Base-by-base conservation (phyloP, 92 coral and sea anemone species). In the Phenganax stokvisi region DNA sequence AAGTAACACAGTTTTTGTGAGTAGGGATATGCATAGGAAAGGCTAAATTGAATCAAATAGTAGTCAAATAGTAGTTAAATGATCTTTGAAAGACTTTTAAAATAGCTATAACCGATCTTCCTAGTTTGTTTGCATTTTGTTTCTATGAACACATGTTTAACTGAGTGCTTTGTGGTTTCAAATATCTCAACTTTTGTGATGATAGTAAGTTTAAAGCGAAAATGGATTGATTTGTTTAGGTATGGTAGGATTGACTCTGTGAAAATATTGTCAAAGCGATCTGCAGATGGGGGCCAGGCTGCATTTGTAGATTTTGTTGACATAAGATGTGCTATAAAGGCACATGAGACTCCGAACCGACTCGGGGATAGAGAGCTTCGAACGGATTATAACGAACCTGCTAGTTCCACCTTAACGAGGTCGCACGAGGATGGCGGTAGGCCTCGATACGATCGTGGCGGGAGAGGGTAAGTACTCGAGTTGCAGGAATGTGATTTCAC, bases 271-370 rank as follows among this genome's bases (percentile, higher is more conserved):
- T 92, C 97, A 29, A 96, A 92, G 79, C 92, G 99, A 56, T 92
- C 97, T 58, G 88, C 91, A 16, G 99, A 96, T 85, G 99, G 99
- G 59, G 99, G 99, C 57, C 87, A 93, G 69, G 99, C 99, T 0
- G 91, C 99, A 8, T 96, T 96, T 84, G 99, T 96, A 75, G 99
- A 96, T 80, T 96, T 96, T 81, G 99, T 96, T 1, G 99, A 96
- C 83, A 96, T 96, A 74, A 90, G 99, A 9, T 92, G 99, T 87
- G 99, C 99, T 16, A 96, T 97, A 8, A 96, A 96, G 80, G 97
- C 99, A n/a, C 99, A 96, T 57, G 96, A 96, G 74, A 90, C 97
- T 79, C 90, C 89, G 15, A 96, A 96, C 82, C 77, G 97, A 59
- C 89, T 96, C 56, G 99, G 99, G 16, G 99, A 96, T 80, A 90